Base-by-base conservation (phyloP, 2,797 vertebrate genomes). In the Mormyrops attenuatus region DNA sequence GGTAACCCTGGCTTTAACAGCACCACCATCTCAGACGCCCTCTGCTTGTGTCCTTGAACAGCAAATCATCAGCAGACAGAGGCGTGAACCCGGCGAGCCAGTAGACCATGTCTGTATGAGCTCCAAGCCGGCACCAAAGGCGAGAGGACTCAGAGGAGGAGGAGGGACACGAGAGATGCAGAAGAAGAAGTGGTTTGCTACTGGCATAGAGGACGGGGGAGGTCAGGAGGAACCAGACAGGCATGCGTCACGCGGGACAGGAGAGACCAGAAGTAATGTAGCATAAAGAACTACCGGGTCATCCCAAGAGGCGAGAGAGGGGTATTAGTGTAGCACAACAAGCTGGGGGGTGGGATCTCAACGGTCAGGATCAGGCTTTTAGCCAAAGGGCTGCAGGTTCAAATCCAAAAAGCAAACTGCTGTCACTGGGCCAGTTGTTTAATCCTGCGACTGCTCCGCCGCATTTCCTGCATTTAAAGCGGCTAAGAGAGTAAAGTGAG, bases 381-480 rank as follows among this genome's bases (percentile, higher is more conserved):
- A 82, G 77, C 77, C 77, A 82, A 82, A 85, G 82, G 82, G 47
- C 47, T 47, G 82, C 44, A 50, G 82, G 47, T 85, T 85, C 82
- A 85, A 13, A 22, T 85, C 82, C 82, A 80, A 49, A 85, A 47
- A 85, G 41, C 47, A 50, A 84, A 49, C 82, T 47, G 20, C 47
- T 85, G 44, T 85, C 47, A 49, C 20, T 49, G 41, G 41, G 82
- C 47, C 82, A 85, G 82, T 22, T 49, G 47, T 85, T 85, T 50
- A 85, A 85, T 49, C 82, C 73, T 80, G 38, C 82, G 20, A 11
- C 20, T 44, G 20, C 82, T 26, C 47, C 22, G n/a, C 20, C 47
- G 3, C 41, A 49, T 49, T 49, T 47, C 82, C 44, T 49, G 41
- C 82, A 22, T 49, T n/a, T 44, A 47, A 82, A 47, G 77, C 77